These are phyloP conservation scores for Pseudocheirus occidentalis DNA, from an alignment of 2,797 vertebrate species.

Conservation along the genomic window DNA sequence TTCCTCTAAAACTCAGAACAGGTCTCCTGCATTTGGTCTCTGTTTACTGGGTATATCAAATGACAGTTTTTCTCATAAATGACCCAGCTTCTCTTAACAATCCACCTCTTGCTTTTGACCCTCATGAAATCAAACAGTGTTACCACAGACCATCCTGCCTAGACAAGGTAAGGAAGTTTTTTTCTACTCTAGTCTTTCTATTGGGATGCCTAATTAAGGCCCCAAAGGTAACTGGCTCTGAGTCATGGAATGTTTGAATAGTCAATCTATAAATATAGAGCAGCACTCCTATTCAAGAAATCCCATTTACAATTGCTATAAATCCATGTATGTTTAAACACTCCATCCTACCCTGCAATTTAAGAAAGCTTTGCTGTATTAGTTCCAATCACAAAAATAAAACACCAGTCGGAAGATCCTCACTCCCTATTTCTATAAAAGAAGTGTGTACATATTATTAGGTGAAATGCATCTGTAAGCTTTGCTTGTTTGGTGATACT, in stretches of 20 bases:
- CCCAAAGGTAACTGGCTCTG: background rate
- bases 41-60: background rate
- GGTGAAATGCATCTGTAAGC: background rate
- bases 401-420: background rate
- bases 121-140: background rate
- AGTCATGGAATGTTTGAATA: background rate
- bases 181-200: background rate
- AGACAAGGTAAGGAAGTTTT: background rate
- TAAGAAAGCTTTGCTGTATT: background rate
- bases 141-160: background rate
- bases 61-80: background rate
- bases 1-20: background rate
- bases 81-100: background rate
- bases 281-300: background rate
- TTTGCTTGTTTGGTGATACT: background rate
- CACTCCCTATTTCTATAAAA: background rate
- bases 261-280: background rate
- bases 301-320: background rate
- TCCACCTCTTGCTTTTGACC: background rate
- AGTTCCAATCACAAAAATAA: background rate
- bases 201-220: background rate
- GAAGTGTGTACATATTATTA: background rate
- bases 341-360: background rate
- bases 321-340: background rate
- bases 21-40: background rate